Conservation (phyloP, 2,888 invertebrate species). For the Polia nebulosa region DNA sequence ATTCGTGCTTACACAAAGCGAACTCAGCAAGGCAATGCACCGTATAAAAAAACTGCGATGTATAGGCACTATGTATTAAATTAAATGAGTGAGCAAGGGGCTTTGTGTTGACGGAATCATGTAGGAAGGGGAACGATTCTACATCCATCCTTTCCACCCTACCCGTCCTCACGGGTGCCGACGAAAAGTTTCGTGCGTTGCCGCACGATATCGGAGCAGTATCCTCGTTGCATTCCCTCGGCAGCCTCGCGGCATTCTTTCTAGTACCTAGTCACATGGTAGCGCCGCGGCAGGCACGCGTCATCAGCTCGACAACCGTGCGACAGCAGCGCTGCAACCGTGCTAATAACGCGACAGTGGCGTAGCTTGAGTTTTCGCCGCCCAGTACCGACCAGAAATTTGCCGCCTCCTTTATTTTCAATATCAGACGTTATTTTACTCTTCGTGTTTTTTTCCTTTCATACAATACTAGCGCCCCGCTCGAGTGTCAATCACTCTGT, state of each 20-base stretch:
- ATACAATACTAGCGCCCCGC: too few species aligned
- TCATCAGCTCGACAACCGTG: background rate
- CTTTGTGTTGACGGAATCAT: background rate
- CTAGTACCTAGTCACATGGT: too few species aligned
- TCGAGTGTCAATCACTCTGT: too few species aligned
- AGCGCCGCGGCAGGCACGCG: too few species aligned
- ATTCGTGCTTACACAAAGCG: background rate
- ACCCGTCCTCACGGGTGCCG: too few species aligned
- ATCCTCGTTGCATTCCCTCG: background rate
- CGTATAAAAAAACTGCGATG: background rate
- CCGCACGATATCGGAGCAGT: background rate
- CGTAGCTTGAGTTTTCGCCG: too few species aligned
- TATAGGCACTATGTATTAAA: background rate
- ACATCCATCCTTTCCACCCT: too few species aligned
- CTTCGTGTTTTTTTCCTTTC: too few species aligned
- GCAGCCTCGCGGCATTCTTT: background rate
- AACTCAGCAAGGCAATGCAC: background rate
- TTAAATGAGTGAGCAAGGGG: background rate
- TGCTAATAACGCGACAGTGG: background rate
- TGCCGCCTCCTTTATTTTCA: too few species aligned
- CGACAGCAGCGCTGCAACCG: background rate
- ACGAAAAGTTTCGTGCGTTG: background rate
- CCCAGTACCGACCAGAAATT: too few species aligned
- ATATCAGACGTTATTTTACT: too few species aligned
- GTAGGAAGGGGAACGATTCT: too few species aligned